These are phyloP conservation scores for Hirudo medicinalis DNA, from an alignment of 1,140 invertebrate genomes.

Conservation along the genomic window DNA sequence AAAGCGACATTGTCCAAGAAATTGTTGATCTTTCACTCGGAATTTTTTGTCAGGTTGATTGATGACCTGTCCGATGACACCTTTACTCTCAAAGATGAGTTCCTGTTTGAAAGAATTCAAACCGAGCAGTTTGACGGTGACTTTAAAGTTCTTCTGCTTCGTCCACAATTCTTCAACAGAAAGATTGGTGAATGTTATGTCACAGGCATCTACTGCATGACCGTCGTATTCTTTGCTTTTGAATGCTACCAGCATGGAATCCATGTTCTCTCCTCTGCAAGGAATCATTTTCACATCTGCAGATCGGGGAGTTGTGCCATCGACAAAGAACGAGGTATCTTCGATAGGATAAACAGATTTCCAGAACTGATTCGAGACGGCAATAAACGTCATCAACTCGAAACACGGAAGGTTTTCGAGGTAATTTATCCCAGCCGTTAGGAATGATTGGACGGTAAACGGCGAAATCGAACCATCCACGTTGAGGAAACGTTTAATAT, in stretches of 20 bases:
- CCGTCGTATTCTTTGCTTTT: neutral
- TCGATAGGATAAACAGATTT: neutral
- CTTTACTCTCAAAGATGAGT: slow-evolving; percentile 4
- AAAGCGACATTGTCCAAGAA: slow-evolving; percentile 11
- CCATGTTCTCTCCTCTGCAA: neutral
- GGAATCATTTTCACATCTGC: neutral
- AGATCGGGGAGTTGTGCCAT: neutral
- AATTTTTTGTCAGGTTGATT: slow-evolving; percentile 4
- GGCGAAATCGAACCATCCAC: neutral
- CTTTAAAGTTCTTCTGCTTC: slow-evolving; percentile 17
- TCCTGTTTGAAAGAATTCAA: slow-evolving; percentile 20
- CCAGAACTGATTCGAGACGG: neutral
- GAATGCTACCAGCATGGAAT: neutral
- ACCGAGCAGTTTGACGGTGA: slow-evolving; percentile 17
- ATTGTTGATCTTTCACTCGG: neutral
- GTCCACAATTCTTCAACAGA: slow-evolving; percentile 20
- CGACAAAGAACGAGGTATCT: neutral
- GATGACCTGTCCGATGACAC: slow-evolving; percentile 3
- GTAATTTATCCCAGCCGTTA: neutral
- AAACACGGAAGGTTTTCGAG: neutral
- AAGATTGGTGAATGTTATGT: slow-evolving; percentile 19
- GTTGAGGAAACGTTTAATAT: slow-evolving; percentile 13
- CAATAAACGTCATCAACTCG: neutral
- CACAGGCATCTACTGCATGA: slow-evolving; percentile 13
- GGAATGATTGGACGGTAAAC: neutral